Evolutionary conservation across 2,888 invertebrate genomes (phyloP), one percentile per base, ranked within the genome.

Genomic region (Nomada goodeniana): DNA sequence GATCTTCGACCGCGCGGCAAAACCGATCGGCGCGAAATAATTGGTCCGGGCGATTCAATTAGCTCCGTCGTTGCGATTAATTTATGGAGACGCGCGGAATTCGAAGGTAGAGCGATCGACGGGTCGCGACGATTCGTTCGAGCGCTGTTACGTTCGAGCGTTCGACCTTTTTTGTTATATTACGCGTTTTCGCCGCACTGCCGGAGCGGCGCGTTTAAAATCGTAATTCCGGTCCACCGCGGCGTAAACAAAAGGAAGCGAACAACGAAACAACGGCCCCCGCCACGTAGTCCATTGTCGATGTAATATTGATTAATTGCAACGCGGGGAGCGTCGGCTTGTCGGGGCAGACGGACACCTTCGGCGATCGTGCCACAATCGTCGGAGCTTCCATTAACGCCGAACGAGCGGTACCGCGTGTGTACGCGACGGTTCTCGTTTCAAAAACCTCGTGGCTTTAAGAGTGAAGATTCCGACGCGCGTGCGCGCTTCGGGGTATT

Each of bases 301-400:
- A 90, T 91, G 91, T 93, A 93, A 92, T 93, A 91, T 93, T 93
- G 92, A 93, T 93, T 93, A 92, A 93, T 93, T 91, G 91, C 87
- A 85, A 91, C 89, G 84, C 86, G 86, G 89, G 88, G 91, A 90
- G 84, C 67, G 77, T 65, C 73, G 80, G 80, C 79, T 63, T 50
- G 72, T 69, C 79, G 64, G 64, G 75, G 57, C 71, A 50, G 82
- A 59, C 85, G 60, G 76, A 78, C 83, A 77, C 83, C 80, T 86
- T 88, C 89, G 89, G 82, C 89, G 82, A 88, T 89, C 87, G 86
- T 87, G n/a, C 86, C 85, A 80, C 85, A 65, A 90, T 90, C 90
- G 89, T 90, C 89, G 87, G 85, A 86, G 83, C 85, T 79, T 88
- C 88, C 89, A 86, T 86, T 85, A 86, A 69, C 72, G 83, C 82